Evolutionary conservation across 2,113 vertebrate genomes (phyloP).

Genomic region (Myiozetetes cayanensis): DNA sequence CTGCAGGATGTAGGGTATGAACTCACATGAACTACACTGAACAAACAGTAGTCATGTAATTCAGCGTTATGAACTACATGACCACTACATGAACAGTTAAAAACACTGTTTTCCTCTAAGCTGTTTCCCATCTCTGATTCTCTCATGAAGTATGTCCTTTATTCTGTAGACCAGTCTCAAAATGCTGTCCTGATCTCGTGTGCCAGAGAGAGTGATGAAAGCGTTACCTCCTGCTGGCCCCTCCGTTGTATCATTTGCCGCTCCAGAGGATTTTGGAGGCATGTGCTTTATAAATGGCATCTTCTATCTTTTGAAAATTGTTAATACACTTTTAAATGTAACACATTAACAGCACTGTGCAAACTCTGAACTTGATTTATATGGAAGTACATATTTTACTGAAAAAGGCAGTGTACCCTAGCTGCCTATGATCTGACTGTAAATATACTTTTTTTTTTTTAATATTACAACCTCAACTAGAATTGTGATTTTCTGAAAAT

Average conservation of each 20-base stretch:
- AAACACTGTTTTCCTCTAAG: neutral
- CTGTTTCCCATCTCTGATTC: neutral
- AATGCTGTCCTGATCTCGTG: neutral
- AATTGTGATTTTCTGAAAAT: slow-evolving; percentile 24
- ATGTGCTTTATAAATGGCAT: slow-evolving; percentile 13
- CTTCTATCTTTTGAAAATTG: slow-evolving; percentile 4
- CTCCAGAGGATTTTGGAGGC: neutral
- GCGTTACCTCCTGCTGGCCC: neutral
- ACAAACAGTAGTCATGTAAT: neutral
- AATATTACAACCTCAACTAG: neutral
- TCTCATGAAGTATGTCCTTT: neutral
- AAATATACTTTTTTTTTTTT: neutral
- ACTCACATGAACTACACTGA: neutral
- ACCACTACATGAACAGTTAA: neutral
- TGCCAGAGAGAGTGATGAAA: neutral
- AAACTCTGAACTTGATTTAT: slow-evolving; percentile 56
- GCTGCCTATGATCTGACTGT: slow-evolving; percentile 28
- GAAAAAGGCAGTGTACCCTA: neutral
- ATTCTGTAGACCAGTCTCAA: neutral
- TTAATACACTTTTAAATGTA: slow-evolving; percentile 39
- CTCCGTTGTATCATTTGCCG: neutral
- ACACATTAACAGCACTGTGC: neutral
- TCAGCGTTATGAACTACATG: no score
- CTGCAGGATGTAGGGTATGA: neutral
- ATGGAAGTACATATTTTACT: slow-evolving; percentile 29